Base-by-base conservation (phyloP, 2,113 vertebrate species). In the Okapia johnstoni region DNA sequence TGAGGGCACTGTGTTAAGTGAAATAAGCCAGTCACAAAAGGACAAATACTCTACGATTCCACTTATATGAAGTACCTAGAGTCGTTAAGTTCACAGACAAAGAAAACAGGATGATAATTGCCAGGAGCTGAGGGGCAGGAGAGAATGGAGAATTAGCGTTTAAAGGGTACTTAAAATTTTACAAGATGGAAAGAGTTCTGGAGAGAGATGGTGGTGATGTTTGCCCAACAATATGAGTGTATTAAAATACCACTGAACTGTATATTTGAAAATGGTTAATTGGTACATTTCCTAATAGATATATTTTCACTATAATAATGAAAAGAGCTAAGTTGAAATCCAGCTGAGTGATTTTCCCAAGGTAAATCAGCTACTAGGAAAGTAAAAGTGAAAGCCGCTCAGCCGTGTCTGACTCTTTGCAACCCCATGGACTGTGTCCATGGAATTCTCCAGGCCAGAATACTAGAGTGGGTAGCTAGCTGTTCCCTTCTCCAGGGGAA, bases 171-270 rank as follows among this genome's bases (percentile, higher is more conserved):
- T 3, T 25, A 40, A 43, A 46, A 14, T n/a, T 58, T 25, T 17
- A 43, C 13, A 16, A 36, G 46, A 12, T 43, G 87, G 21, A 57
- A 26, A 83, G 17, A 30, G 43, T 33, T 55, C 90, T 89, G 50
- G 43, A 54, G 80, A 48, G 2, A 81, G 70, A 52, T 0, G n/a
- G 10, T 0, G 17, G 61, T 19, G 40, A 15, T 0, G 3, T 43
- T 2, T 26, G 76, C 2, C 1, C 3, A 13, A 14, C 4, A 9
- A 8, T 2, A 60, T 1, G 52, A 60, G n/a, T 52, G 52, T 3
- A 43, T 86, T 23, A 16, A 70, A 40, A 19, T 21, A 8, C 16
- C 25, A 2, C 84, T 5, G 17, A 60, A 7, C 36, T 2, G 13
- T 5, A 30, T 15, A 1, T 57, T 48, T 15, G 14, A 58, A 25